Evolutionary conservation across 2,888 invertebrate species (phyloP).

Genomic region (Therioaphis trifolii): DNA sequence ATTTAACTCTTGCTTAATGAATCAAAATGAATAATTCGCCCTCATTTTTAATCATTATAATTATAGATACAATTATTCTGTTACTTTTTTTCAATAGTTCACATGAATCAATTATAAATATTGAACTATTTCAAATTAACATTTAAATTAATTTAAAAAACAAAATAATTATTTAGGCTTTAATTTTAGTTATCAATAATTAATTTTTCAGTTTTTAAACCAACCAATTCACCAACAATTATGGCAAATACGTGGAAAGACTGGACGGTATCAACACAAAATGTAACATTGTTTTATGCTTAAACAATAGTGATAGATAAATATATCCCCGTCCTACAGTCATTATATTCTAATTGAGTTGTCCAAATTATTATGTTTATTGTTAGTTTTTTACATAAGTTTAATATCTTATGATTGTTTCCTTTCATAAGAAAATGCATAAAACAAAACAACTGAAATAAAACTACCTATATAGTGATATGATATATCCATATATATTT

Average conservation of each 20-base stretch:
- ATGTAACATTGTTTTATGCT: constrained; percentile 53
- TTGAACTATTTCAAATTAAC: too few species aligned
- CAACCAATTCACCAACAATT: constrained; percentile 35
- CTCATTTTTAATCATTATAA: too few species aligned
- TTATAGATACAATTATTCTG: too few species aligned
- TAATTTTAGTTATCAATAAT: constrained; percentile 5
- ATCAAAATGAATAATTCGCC: too few species aligned
- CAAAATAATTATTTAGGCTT: background rate
- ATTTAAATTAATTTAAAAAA: too few species aligned
- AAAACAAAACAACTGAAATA: constrained; percentile 60
- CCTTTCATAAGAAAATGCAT: constrained; percentile 56
- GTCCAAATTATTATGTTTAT: constrained; percentile 62
- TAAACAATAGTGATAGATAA: constrained; percentile 47
- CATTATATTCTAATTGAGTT: constrained; percentile 48
- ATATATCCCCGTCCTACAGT: constrained; percentile 51
- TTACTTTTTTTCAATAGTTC: too few species aligned
- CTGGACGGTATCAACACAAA: constrained; percentile 33
- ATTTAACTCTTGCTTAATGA: background rate
- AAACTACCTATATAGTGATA: constrained; percentile 46
- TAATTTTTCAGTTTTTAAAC: constrained; percentile 56
- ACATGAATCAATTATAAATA: too few species aligned
- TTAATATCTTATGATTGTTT: constrained; percentile 55
- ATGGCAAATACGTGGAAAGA: constrained; percentile 44
- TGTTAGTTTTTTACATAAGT: constrained; percentile 56
- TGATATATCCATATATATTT: constrained; percentile 33